Conservation (phyloP, 2,888 invertebrate species). For the Ametastegia equiseti region DNA sequence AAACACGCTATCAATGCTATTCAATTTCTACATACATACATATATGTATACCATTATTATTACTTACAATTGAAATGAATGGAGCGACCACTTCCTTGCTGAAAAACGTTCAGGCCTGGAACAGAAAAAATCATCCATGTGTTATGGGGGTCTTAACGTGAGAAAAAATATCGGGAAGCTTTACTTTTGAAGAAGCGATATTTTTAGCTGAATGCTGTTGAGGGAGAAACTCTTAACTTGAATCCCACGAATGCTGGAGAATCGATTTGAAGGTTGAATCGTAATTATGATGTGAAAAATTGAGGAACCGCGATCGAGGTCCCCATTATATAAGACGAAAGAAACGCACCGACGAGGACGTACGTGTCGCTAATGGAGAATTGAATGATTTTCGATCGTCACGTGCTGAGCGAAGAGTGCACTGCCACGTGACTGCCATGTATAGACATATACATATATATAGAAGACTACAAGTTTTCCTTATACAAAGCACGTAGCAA, state of each 20-base stretch:
- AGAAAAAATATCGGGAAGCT: background rate
- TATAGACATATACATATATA: conserved; percentile 30
- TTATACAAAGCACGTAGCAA: conserved; percentile 33
- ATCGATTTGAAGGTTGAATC: background rate
- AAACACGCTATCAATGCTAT: background rate
- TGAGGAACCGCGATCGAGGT: background rate
- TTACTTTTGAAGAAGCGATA: no score
- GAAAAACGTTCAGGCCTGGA: background rate
- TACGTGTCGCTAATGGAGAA: conserved; percentile 39
- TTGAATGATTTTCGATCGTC: conserved; percentile 41
- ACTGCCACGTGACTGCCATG: conserved; percentile 23
- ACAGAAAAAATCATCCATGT: no score
- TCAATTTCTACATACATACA: background rate
- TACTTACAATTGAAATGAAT: conserved; percentile 16
- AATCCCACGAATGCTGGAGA: no score
- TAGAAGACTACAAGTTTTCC: conserved; percentile 27
- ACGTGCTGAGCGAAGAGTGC: conserved; percentile 41
- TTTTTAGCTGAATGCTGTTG: no score
- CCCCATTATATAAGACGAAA: background rate
- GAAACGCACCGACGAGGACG: background rate
- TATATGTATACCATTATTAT: background rate
- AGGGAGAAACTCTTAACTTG: no score
- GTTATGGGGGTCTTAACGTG: no score
- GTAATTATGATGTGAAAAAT: background rate
- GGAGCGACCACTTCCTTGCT: background rate